Evolutionary conservation across 2,797 vertebrate genomes (phyloP), one percentile per base, ranked within the genome.

Genomic region (Poeciliopsis turneri): DNA sequence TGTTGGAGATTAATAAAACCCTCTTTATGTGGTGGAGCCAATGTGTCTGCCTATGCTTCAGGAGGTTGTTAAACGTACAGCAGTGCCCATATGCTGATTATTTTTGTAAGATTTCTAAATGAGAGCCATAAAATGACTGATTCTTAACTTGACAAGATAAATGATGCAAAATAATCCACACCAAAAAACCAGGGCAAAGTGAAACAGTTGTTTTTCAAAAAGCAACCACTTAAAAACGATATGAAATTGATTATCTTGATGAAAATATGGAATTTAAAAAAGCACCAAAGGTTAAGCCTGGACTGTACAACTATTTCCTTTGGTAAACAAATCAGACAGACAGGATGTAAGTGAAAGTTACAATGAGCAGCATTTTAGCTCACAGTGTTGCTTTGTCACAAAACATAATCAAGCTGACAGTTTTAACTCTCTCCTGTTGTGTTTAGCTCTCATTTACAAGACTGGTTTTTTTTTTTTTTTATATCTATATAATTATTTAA

Each of bases 261-360:
- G 13, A 41, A 45, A 8, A 13, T 28, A 46, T 46, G 68, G 25
- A 70, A 3, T 28, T 46, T 0, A 70, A 45, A n/a, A 45, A 70
- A 69, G 25, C 11, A 39, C 39, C 41, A 45, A 45, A 43, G 39
- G 11, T 69, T 43, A 43, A 25, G 39, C 20, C 36, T 25, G 39
- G 1, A n/a, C 68, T 43, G 36, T 10, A 66, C 39, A 43, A 23
- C 18, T 46, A 6, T 68, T 70, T 70, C 13, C n/a, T n/a, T 70
- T 41, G 13, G 12, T 23, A 46, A 28, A 9, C 9, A 45, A 70
- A 46, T 70, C 13, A 9, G 36, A 41, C 64, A 28, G 68, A 70
- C 72, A 73, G 72, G 72, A 73, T 73, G 75, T 70, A 39, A 69
- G 66, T 45, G 41, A 70, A 70, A 70, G 68, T 70, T 70, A 45